A percentile compares a stretch with the other conserved stretches of the same genome.
Evolutionary conservation across 1,140 invertebrate species (phyloP).

Genomic region (Aporrectodea caliginosa): DNA sequence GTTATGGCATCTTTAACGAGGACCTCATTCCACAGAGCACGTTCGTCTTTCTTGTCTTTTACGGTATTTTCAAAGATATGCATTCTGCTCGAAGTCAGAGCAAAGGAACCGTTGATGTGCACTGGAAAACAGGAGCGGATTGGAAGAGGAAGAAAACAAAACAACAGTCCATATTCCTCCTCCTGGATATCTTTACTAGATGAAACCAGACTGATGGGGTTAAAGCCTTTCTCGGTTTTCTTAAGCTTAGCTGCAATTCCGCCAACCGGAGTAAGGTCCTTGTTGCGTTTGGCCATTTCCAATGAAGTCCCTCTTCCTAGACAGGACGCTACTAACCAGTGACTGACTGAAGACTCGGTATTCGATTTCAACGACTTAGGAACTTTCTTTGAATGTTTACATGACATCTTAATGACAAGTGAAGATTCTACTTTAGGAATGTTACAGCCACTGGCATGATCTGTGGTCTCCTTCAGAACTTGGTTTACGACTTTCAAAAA

Average conservation of each 20-base stretch:
- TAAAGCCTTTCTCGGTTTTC: background rate
- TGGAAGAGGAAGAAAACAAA: conserved; percentile 40
- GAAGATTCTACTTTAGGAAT: background rate
- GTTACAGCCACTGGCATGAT: background rate
- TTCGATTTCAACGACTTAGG: background rate
- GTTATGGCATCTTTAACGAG: conserved; percentile 33
- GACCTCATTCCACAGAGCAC: conserved; percentile 37
- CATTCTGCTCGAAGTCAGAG: conserved; percentile 36
- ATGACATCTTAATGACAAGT: background rate
- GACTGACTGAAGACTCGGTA: background rate
- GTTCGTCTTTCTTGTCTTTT: conserved; percentile 34
- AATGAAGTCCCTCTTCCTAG: background rate
- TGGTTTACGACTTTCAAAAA: background rate
- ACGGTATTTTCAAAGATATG: conserved; percentile 24
- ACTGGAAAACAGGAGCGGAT: conserved; percentile 35
- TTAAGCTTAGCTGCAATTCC: background rate
- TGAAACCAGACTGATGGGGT: background rate
- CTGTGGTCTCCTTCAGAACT: background rate
- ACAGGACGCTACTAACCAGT: background rate
- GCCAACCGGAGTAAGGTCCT: background rate
- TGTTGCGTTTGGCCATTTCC: background rate
- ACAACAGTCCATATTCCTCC: conserved; percentile 11
- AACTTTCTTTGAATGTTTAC: background rate
- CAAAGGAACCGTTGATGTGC: conserved; percentile 40
- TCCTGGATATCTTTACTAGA: background rate